These are phyloP conservation scores for Poecilia picta DNA, from an alignment of 2,797 vertebrate genomes.

Conservation along the genomic window DNA sequence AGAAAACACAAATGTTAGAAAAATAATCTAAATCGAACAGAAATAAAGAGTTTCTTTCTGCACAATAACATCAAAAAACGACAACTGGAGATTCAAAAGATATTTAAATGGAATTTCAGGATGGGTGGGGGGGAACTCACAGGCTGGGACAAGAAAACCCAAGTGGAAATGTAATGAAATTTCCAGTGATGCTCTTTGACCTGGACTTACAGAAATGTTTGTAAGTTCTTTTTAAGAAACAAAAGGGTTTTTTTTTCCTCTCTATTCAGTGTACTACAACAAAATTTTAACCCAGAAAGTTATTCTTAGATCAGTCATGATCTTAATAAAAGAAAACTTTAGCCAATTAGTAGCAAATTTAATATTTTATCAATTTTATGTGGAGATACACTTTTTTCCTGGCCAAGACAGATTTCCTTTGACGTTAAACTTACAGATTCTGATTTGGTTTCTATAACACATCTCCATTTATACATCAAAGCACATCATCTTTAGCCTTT, in stretches of 20 bases:
- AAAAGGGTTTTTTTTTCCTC: background rate
- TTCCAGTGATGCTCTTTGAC: background rate
- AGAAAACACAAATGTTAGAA: conserved; percentile 29
- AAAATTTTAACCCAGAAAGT: background rate
- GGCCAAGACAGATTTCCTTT: background rate
- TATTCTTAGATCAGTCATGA: background rate
- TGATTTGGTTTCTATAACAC: background rate
- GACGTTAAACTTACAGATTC: background rate
- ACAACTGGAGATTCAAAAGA: background rate
- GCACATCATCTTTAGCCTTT: background rate
- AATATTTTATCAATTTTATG: background rate
- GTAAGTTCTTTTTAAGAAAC: background rate
- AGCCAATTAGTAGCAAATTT: background rate
- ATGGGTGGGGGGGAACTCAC: background rate
- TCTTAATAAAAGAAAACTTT: background rate
- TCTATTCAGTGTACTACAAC: background rate
- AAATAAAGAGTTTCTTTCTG: too few species aligned
- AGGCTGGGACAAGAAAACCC: background rate
- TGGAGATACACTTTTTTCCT: background rate
- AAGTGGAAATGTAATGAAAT: background rate
- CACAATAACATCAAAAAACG: background rate
- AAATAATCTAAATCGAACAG: background rate
- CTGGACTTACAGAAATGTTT: background rate
- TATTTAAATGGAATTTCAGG: background rate
- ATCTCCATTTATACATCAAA: background rate